Evolutionary conservation across 2,888 invertebrate genomes (phyloP).

Genomic region (Tenthredo mesomela): DNA sequence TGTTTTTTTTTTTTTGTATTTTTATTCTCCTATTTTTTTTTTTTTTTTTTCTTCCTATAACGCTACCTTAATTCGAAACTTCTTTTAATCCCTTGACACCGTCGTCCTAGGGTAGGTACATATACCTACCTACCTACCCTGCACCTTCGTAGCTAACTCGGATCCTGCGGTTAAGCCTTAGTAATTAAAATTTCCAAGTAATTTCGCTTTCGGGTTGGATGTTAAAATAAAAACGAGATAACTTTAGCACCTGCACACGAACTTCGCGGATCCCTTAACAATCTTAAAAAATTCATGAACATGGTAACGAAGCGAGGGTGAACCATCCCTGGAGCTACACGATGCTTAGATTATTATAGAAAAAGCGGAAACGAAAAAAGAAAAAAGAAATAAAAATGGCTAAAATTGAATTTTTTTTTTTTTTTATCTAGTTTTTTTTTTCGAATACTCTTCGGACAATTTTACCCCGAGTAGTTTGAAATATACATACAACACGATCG

Average conservation of each 20-base stretch:
- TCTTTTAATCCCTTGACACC: slow-evolving; percentile 35
- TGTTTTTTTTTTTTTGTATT: background rate
- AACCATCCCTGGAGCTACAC: background rate
- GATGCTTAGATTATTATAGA: background rate
- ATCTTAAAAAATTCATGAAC: slow-evolving; percentile 17
- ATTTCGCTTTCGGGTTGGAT: slow-evolving; percentile 15
- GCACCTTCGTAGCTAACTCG: background rate
- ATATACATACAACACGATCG: background rate
- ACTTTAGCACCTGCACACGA: background rate
- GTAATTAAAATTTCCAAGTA: slow-evolving; percentile 42
- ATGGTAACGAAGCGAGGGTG: background rate
- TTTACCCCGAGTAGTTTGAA: background rate
- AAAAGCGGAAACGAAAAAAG: background rate
- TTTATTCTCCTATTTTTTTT: background rate
- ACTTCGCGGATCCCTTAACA: background rate
- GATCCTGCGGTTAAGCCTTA: slow-evolving; percentile 14
- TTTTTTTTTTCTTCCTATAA: background rate
- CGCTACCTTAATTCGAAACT: slow-evolving; percentile 30
- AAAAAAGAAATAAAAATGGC: background rate
- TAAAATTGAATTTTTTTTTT: background rate
- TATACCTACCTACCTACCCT: too few relatives aligned
- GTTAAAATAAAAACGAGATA: slow-evolving; percentile 33
- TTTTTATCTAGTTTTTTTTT: background rate
- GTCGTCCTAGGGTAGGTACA: background rate
- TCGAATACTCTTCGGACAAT: background rate